A percentile compares a stretch with the other conserved stretches of the same genome.
These are phyloP conservation scores for Agonopterix heracliana DNA, from an alignment of 2,888 invertebrate species.

Conservation along the genomic window DNA sequence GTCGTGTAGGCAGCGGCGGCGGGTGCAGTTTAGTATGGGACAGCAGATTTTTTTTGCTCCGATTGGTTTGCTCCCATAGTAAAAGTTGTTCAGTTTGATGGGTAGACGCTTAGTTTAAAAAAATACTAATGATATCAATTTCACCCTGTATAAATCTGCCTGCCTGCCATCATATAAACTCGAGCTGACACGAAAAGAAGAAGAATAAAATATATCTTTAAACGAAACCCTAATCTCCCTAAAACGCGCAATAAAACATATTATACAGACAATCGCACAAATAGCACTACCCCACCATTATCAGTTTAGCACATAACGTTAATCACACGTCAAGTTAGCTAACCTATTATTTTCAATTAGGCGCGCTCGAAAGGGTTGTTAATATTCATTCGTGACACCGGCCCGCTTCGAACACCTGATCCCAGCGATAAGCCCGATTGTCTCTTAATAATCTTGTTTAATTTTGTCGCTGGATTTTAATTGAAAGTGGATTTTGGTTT, in stretches of 20 bases:
- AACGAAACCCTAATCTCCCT: too few species aligned
- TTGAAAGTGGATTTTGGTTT: background rate
- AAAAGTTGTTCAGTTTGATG: too few species aligned
- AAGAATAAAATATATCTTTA: too few species aligned
- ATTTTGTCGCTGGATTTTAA: conserved; percentile 33
- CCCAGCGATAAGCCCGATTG: conserved; percentile 23
- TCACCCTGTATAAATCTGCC: too few species aligned
- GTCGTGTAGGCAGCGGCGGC: too few species aligned
- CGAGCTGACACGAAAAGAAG: too few species aligned
- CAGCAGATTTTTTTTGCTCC: too few species aligned
- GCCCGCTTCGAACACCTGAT: conserved; percentile 51
- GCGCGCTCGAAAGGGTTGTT: conserved; percentile 61
- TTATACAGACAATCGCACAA: conserved; percentile 16
- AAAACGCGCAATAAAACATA: background rate
- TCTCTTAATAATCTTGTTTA: conserved; percentile 45
- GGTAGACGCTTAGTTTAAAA: too few species aligned
- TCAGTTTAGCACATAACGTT: conserved; percentile 46
- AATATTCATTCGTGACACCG: conserved; percentile 61
- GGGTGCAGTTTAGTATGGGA: too few species aligned
- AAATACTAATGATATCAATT: too few species aligned
- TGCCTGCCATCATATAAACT: too few species aligned
- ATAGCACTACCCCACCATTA: conserved; percentile 6
- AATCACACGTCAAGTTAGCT: conserved; percentile 45
- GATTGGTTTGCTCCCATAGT: too few species aligned
- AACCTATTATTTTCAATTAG: conserved; percentile 70